Percentiles rank a stretch among this genome's conserved stretches.
Evolutionary conservation across 2,113 vertebrate species (phyloP).

Genomic region (Garra rufa): DNA sequence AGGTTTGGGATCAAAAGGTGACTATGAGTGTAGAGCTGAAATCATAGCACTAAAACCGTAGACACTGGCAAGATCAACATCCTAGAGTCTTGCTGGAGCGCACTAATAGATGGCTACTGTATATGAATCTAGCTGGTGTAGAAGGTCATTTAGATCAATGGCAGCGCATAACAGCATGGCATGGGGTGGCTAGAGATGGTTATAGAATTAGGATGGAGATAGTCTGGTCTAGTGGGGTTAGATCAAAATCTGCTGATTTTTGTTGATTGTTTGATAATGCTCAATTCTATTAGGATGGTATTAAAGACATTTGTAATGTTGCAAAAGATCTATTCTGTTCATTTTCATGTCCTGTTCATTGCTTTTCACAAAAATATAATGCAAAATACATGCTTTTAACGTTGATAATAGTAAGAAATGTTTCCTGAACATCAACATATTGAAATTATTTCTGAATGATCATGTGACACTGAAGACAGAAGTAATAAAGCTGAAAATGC

Average conservation of each 20-base stretch:
- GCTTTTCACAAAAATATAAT: too few relatives aligned
- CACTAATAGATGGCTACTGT: background rate
- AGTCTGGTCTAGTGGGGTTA: conserved; percentile 21
- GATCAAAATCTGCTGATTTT: background rate
- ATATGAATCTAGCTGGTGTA: background rate
- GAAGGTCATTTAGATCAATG: conserved; percentile 9
- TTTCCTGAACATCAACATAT: too few relatives aligned
- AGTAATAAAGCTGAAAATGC: too few relatives aligned
- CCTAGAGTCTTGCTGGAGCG: conserved; percentile 60
- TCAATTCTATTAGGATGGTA: background rate
- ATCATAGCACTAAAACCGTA: conserved; percentile 77
- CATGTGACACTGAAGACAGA: too few relatives aligned
- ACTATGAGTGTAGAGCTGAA: conserved; percentile 83
- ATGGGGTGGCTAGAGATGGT: conserved; percentile 18
- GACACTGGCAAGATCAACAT: conserved; percentile 67
- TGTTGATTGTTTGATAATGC: background rate
- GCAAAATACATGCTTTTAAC: too few relatives aligned
- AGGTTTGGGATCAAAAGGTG: conserved; percentile 80
- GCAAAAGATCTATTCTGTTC: too few relatives aligned
- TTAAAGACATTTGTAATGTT: too few relatives aligned
- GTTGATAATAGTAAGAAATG: too few relatives aligned
- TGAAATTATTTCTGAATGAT: too few relatives aligned
- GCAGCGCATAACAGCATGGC: conserved; percentile 27
- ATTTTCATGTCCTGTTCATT: too few relatives aligned
- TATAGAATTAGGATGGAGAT: conserved; percentile 11